Evolutionary conservation across 2,888 invertebrate genomes (phyloP), one percentile per base, ranked within the genome.

Genomic region (Smittia aterrima): DNA sequence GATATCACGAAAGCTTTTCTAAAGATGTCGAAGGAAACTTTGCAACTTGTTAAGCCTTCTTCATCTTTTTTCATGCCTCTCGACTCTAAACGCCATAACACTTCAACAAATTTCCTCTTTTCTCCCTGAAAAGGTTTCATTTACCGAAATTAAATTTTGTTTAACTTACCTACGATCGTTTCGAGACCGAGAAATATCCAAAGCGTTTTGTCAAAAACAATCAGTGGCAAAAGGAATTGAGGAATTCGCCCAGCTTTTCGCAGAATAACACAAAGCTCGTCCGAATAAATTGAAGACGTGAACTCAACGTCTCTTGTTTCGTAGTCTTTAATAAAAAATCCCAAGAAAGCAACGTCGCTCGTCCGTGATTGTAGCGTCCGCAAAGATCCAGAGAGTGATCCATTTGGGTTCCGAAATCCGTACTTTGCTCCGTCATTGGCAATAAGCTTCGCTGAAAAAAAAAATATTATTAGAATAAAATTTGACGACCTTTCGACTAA

Each of bases 311-410:
- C 80, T 0, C 77, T 75, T 1, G 82, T 79, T 0, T 80, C 79
- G 75, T 84, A 84, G 70, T 82, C 82, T 76, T 84, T 84, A 1
- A 84, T 78, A 75, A 84, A 84, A 75, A 82, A 81, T 0, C 83
- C 82, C 0, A 82, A 79, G 73, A 83, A 78, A 1, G 80, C 79
- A 0, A 83, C 78, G 75, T 84, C 84, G 18, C 79, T 77, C 76
- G 82, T 79, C 9, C 78, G 76, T 2, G 80, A 79, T 40, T 82
- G 78, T 0, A 81, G 75, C 3, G 81, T 80, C 1, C 82, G 82
- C 1, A 84, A 77, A 3, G 80, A 81, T 1, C 84, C 84, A 47
- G 78, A 80, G 11, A 78, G 81, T 0, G 81, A 79, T 0, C 83
- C 83, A 76, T 83, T 81, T 1, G 78, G 76, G 22, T 78, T 75